Evolutionary conservation across 2,797 vertebrate genomes (phyloP), one percentile per base, ranked within the genome.

Genomic region (Ctenochaetus hawaiiensis): DNA sequence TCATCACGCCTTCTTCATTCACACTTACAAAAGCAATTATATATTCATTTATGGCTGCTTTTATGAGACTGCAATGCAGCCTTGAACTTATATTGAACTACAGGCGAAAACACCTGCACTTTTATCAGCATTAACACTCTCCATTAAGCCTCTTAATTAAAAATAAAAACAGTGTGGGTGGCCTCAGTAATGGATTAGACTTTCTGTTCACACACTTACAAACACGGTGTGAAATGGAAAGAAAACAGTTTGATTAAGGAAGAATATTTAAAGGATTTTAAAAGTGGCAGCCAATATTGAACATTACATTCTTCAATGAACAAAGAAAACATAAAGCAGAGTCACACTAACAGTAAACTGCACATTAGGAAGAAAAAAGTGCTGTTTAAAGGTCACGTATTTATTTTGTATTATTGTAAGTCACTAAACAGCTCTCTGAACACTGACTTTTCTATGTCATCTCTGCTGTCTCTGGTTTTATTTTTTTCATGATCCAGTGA

Each of bases 321-420:
- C 58, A 23, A 13, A 16, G 2, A 41, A 41, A 41, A 41, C 9
- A 7, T 34, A 6, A 6, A 34, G 30, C 30, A 6, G 30, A 34
- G 7, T 43, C 51, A 60, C 54, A 20, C 52, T 30, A 43, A 64
- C 61, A 57, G 37, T 41, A 72, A 66, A 73, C 26, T 39, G 11
- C 30, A 58, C 73, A 58, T 59, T 20, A 49, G 17, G 49, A 13
- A 12, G 30, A 44, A 62, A 45, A 69, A 61, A 54, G 37, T 14
- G 17, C 13, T 58, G 52, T 44, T 62, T 17, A 67, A 70, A 63
- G 58, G 72, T 43, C 49, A 51, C 0, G 16, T 13, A 51, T 13
- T 52, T 5, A 52, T 34, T 34, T 34, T 34, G 30, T 34, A 34
- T 34, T 34, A 34, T 34, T 34, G 30, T 34, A 6, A 34, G 30